phyloP scores from a whole-genome alignment of 2,113 vertebrate genomes.

The Diadophis punctatus region DNA sequence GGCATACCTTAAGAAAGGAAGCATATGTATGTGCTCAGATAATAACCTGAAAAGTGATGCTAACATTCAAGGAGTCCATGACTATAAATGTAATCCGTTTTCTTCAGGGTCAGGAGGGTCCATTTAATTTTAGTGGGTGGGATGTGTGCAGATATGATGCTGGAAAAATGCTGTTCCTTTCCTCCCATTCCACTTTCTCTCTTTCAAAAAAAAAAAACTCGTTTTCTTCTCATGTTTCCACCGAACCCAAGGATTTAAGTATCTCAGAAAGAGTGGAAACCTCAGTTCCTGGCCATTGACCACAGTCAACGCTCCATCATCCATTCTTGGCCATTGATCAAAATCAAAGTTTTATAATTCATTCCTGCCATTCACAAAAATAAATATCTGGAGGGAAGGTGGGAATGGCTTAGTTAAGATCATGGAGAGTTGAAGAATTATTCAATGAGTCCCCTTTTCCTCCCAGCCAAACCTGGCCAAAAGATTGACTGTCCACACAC shows the following conservation, averaged over 20 bases:
- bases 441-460: neutral
- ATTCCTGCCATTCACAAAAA: neutral
- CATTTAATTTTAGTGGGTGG: neutral
- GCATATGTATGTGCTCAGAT: neutral
- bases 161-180: neutral
- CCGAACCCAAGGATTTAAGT: neutral
- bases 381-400: neutral
- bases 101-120: neutral
- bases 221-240: neutral
- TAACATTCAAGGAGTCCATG: neutral
- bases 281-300: neutral
- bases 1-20: slow-evolving; percentile 76
- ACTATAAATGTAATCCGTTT: neutral
- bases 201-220: no score
- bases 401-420: neutral
- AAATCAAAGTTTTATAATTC: neutral
- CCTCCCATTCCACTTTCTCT: neutral
- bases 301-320: neutral
- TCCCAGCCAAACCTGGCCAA: neutral
- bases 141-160: neutral
- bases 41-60: neutral
- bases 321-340: neutral
- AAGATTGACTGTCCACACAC: neutral
- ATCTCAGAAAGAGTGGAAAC: neutral
- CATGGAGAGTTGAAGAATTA: neutral